phyloP scores from a whole-genome alignment of 2,113 vertebrate genomes.

The Tyrannus savana region DNA sequence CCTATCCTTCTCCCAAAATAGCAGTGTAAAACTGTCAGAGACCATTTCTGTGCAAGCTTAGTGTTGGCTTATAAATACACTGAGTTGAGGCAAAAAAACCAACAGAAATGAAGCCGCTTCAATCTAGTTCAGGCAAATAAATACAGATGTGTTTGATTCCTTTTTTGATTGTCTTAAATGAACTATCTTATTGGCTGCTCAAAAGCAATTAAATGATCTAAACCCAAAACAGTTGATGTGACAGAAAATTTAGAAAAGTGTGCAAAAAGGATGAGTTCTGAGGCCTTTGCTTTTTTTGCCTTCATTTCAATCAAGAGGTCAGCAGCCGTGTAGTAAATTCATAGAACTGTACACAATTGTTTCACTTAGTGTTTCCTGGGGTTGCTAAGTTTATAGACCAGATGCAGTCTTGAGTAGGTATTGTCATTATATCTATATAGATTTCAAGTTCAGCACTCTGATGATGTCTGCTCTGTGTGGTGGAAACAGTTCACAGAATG shows the following conservation, averaged over 20 bases:
- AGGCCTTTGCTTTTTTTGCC: not conserved
- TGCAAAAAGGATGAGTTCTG: not conserved
- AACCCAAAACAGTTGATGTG: not conserved
- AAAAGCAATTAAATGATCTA: not conserved
- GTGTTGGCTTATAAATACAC: not conserved
- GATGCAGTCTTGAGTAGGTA: not conserved
- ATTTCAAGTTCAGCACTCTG: not conserved
- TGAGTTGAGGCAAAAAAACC: not conserved
- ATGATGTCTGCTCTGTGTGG: not conserved
- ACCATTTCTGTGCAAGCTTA: not conserved
- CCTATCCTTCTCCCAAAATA: not conserved
- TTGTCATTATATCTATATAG: not conserved
- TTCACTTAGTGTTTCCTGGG: not conserved
- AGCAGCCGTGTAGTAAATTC: not conserved
- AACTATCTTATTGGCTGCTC: not conserved
- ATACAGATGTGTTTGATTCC: not conserved
- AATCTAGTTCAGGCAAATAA: not conserved
- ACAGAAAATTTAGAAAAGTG: not conserved
- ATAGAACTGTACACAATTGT: not conserved
- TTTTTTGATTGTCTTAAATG: not conserved
- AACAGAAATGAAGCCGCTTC: not conserved
- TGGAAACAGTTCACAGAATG: not conserved
- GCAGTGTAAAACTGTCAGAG: not conserved
- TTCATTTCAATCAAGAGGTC: not conserved
- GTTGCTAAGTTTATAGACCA: not conserved